A percentile compares a stretch with the other conserved stretches of the same genome.
These are phyloP conservation scores for Phymatocera aterrima DNA, from an alignment of 2,888 invertebrate species.

Conservation along the genomic window DNA sequence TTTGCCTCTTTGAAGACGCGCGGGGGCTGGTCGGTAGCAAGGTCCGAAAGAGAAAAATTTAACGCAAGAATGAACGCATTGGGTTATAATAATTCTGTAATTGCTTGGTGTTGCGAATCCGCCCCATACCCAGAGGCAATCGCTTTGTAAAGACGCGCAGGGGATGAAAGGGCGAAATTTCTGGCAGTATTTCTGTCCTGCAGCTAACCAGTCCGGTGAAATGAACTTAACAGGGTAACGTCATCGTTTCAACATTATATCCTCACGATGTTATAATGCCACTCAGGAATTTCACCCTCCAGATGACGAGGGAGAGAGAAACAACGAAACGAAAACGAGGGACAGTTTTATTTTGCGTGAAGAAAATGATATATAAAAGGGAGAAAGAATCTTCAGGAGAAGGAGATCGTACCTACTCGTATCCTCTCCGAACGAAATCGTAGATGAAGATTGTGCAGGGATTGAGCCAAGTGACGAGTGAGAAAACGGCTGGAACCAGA, in stretches of 20 bases:
- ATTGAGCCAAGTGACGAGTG: background rate
- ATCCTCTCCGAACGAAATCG: background rate
- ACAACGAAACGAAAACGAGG: background rate
- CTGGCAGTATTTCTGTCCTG: slow-evolving; percentile 2
- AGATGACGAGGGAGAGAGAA: background rate
- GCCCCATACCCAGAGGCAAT: slow-evolving; percentile 26
- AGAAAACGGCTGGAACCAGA: background rate
- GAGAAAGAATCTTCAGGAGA: too few relatives aligned
- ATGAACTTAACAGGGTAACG: slow-evolving; percentile 34
- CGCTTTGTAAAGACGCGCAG: slow-evolving; percentile 36
- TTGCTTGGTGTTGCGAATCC: background rate
- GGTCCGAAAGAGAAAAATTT: background rate
- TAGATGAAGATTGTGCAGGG: background rate
- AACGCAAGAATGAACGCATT: slow-evolving; percentile 22
- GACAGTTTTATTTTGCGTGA: background rate
- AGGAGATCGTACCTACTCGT: too few relatives aligned
- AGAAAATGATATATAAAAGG: background rate
- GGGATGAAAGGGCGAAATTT: slow-evolving; percentile 16
- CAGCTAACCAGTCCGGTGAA: slow-evolving; percentile 20
- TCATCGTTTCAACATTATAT: background rate
- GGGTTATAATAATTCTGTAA: slow-evolving; percentile 1
- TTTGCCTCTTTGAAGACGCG: background rate
- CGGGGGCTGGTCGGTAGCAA: background rate
- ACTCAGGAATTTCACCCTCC: background rate
- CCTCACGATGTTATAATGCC: background rate